Base-by-base conservation (phyloP, 2,797 vertebrate genomes). In the Cyprinella venusta region DNA sequence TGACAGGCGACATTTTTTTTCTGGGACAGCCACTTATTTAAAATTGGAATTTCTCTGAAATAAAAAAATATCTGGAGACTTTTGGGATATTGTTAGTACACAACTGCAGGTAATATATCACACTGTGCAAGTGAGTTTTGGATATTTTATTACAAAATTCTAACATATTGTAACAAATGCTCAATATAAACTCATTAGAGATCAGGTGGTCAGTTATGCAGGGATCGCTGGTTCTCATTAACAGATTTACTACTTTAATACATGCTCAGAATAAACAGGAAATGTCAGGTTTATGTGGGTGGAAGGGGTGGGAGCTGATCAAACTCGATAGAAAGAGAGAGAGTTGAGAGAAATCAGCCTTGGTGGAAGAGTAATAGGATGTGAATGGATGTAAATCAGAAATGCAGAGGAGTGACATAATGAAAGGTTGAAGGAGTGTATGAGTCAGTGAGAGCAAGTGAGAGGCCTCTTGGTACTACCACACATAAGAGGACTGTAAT, bases 401-500 rank as follows among this genome's bases (percentile, higher is more conserved):
- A 21, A 78, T 68, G 84, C 42, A 75, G 76, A 10, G 56, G 75
- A 13, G 64, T 88, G 80, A 24, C 78, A 86, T 84, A 87, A 86
- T 56, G 67, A 71, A 83, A 84, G 86, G 78, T 82, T 81, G 33
- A 54, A 33, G 36, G 76, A 86, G 87, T 69, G 65, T 33, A 82
- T 68, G 84, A 71, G 76, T 83, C 86, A 83, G 85, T 86, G 61
- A 64, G 48, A 76, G 52, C 16, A 38, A 79, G 67, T 80, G 78
- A 75, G 83, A 84, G 76, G 56, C 77, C 78, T 71, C 56, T 79
- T 87, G 80, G 56, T 81, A 82, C 71, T 78, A 84, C 86, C 89
- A 87, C 86, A 86, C 75, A 86, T 65, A 30, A 65, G 69, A 81
- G 80, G 76, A 84, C 87, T 90, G 87, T 88, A 89, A 90, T 90